A percentile compares a stretch with the other conserved stretches of the same genome.
These are phyloP conservation scores for Liposcelis brunnea DNA, from an alignment of 2,888 invertebrate species.

Conservation along the genomic window DNA sequence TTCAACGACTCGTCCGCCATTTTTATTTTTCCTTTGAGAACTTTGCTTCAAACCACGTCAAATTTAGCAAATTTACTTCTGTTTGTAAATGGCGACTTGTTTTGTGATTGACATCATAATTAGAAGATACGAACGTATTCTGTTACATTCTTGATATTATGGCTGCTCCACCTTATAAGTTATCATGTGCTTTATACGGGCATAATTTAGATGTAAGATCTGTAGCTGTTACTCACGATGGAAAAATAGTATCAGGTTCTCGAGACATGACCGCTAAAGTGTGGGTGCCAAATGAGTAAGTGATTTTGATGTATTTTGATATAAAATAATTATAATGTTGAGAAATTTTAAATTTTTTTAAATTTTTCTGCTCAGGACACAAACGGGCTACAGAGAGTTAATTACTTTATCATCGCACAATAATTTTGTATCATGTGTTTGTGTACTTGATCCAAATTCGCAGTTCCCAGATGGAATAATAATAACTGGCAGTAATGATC, in stretches of 20 bases:
- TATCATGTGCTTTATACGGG: conserved; percentile 34
- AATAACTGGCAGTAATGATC: conserved; percentile 79
- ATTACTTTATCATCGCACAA: conserved; percentile 53
- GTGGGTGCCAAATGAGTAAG: conserved; percentile 64
- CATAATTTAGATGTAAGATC: conserved; percentile 77
- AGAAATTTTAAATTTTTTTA: conserved; percentile 10
- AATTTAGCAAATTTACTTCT: no score
- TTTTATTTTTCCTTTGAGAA: no score
- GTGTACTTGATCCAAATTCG: conserved; percentile 51
- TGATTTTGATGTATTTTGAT: conserved; percentile 11
- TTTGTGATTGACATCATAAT: no score
- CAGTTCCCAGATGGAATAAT: conserved; percentile 60
- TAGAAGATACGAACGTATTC: no score
- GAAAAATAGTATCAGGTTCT: conserved; percentile 69
- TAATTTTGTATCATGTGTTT: conserved; percentile 71
- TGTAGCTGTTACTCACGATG: conserved; percentile 43
- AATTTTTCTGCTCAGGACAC: conserved; percentile 10
- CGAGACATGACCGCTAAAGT: conserved; percentile 74
- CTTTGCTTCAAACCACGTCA: no score
- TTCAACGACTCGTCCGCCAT: no score
- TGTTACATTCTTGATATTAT: no score
- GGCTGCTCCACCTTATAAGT: neutral
- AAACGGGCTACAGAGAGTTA: no score
- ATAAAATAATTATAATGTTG: conserved; percentile 10
- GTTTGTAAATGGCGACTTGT: no score